Evolutionary conservation across 2,797 vertebrate genomes (phyloP).

Genomic region (Hemibagrus guttatus): DNA sequence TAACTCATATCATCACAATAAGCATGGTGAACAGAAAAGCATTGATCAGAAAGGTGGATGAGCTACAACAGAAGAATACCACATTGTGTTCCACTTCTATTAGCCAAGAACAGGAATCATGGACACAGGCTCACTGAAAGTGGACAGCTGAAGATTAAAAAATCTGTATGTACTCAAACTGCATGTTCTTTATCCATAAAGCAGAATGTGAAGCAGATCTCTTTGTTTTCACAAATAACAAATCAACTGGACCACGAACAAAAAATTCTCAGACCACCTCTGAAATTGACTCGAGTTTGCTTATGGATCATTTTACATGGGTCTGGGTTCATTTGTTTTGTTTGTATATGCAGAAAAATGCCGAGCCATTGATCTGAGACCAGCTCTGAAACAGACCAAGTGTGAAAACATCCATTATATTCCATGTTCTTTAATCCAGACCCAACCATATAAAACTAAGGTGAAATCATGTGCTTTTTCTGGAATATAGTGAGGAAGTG

Average conservation of each 20-base stretch:
- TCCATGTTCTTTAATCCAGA: not conserved
- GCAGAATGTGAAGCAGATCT: not conserved
- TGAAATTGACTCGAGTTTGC: not conserved
- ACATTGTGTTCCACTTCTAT: no score
- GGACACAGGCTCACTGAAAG: no score
- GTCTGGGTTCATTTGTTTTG: not conserved
- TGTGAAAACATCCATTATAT: not conserved
- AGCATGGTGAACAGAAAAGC: not conserved
- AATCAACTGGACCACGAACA: not conserved
- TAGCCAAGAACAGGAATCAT: no score
- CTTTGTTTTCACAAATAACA: not conserved
- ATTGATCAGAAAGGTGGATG: no score
- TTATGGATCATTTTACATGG: not conserved
- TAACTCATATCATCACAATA: no score
- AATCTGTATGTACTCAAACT: not conserved
- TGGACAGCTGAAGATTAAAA: no score
- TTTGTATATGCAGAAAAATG: not conserved
- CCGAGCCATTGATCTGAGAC: not conserved
- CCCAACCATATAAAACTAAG: not conserved
- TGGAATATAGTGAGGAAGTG: not conserved
- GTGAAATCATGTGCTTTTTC: not conserved
- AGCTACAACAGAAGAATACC: no score
- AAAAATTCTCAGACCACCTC: not conserved
- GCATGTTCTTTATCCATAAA: not conserved
- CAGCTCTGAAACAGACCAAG: not conserved